A percentile compares a stretch with the other conserved stretches of the same genome.
These are phyloP conservation scores for Eilema sororculum DNA, from an alignment of 2,888 invertebrate species.

Conservation along the genomic window DNA sequence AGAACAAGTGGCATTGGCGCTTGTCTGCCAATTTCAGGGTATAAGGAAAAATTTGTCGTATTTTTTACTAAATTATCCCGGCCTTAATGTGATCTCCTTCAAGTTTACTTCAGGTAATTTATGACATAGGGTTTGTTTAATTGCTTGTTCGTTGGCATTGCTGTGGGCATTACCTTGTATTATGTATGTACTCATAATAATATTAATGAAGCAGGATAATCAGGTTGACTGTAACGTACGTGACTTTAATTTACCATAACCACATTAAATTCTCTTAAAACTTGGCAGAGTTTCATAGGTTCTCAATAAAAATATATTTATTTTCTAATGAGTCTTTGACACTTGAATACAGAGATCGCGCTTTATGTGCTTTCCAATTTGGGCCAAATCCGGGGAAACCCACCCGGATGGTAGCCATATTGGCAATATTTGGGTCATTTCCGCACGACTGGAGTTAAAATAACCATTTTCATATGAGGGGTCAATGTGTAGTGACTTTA, in stretches of 20 bases:
- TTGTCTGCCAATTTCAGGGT: not conserved
- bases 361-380: not conserved
- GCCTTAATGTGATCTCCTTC: too few species aligned
- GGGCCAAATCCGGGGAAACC: conserved; percentile 12
- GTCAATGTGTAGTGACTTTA: conserved; percentile 27
- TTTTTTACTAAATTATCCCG: not conserved
- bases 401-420: conserved; percentile 11
- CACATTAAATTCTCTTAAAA: not conserved
- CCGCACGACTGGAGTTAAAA: conserved; percentile 34
- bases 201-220: not conserved
- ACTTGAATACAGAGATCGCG: not conserved
- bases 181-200: not conserved
- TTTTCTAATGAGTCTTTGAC: conserved; percentile 6
- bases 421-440: conserved; percentile 42
- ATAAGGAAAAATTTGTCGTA: not conserved
- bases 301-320: not conserved
- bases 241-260: too few species aligned
- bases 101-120: too few species aligned
- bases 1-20: too few species aligned
- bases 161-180: not conserved
- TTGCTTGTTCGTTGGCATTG: not conserved
- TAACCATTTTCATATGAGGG: conserved; percentile 38
- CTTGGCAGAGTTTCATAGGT: not conserved
- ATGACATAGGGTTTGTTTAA: not conserved
- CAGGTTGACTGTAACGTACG: not conserved